phyloP scores from a whole-genome alignment of 1,140 invertebrate species.

The Drosophila insularis region DNA sequence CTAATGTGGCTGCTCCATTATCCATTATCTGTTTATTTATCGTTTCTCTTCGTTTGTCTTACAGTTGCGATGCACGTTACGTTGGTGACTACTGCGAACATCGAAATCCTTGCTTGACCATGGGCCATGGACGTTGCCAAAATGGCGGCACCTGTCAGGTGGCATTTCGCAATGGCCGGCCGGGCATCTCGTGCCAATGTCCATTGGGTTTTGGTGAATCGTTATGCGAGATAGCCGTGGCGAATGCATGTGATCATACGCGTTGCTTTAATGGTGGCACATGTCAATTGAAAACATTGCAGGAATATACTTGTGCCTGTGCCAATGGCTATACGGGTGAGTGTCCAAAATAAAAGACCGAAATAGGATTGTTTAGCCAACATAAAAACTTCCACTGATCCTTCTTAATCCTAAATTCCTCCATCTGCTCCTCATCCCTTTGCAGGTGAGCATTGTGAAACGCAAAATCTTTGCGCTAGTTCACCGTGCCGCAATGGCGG shows the following conservation, averaged over 20 bases:
- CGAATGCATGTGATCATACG: constrained; percentile 94
- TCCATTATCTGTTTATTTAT: background rate
- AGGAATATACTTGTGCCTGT: constrained; percentile 92
- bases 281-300: constrained; percentile 89
- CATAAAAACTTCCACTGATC: background rate
- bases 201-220: constrained; percentile 95
- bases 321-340: constrained; percentile 92
- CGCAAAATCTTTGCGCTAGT: constrained; percentile 93
- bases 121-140: constrained; percentile 89
- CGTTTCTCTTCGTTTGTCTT: constrained; percentile 50
- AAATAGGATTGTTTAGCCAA: background rate
- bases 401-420: background rate
- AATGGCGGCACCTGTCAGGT: constrained; percentile 96
- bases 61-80: constrained; percentile 94
- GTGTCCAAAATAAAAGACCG: constrained; percentile 42
- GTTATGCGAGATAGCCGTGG: constrained; percentile 94
- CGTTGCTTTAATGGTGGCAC: constrained; percentile 94
- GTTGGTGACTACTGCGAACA: constrained; percentile 97
- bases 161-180: constrained; percentile 85
- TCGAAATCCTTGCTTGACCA: constrained; percentile 94
- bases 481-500: constrained; percentile 94
- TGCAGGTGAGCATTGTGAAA: constrained; percentile 92
- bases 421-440: background rate
- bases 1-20: no score
- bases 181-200: constrained; percentile 93